Evolutionary conservation across 2,797 vertebrate genomes (phyloP).

Genomic region (Pseudochirops corinnae): DNA sequence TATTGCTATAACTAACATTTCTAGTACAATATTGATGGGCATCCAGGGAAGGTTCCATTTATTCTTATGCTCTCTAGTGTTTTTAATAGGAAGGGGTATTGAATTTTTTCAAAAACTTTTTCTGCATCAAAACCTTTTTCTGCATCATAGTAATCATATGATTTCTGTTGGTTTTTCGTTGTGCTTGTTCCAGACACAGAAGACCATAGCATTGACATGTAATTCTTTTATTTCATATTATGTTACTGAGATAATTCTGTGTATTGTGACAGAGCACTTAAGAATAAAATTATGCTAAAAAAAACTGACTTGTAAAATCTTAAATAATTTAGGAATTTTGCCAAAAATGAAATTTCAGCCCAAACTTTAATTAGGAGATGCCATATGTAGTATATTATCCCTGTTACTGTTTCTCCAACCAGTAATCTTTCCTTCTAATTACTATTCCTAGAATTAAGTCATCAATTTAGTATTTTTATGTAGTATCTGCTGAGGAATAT

Average conservation of each 20-base stretch:
- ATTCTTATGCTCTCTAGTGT: too few relatives aligned
- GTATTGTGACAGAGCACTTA: not conserved
- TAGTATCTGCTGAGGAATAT: not conserved
- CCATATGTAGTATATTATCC: not conserved
- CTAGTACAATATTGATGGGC: too few relatives aligned
- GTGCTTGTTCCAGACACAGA: not conserved
- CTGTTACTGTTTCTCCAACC: not conserved
- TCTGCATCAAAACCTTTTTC: too few relatives aligned
- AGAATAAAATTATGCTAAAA: not conserved
- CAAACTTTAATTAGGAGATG: not conserved
- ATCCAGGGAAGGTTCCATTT: too few relatives aligned
- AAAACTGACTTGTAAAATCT: not conserved
- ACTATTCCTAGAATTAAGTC: not conserved
- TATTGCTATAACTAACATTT: too few relatives aligned
- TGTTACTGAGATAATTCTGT: not conserved
- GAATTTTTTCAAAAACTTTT: too few relatives aligned
- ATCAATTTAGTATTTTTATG: not conserved
- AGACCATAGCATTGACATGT: not conserved
- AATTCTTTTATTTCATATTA: not conserved
- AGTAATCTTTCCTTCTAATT: not conserved
- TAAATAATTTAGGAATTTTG: not conserved
- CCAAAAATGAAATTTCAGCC: not conserved
- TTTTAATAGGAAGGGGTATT: too few relatives aligned
- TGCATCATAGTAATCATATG: too few relatives aligned
- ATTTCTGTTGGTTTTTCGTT: not conserved